Evolutionary conservation across 2,888 invertebrate genomes (phyloP).

Genomic region (Lepetodrilus schrolli): DNA sequence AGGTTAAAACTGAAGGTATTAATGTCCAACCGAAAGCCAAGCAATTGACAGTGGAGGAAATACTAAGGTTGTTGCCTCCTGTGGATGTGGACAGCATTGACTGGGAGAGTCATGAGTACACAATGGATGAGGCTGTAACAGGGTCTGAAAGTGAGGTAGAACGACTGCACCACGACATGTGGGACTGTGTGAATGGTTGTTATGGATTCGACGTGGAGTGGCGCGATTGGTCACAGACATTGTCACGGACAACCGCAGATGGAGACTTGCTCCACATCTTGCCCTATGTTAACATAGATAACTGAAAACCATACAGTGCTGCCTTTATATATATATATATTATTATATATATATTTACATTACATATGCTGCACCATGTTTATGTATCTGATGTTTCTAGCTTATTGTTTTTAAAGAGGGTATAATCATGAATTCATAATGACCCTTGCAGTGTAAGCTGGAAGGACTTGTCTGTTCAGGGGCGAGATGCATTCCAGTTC

Average conservation of each 20-base stretch:
- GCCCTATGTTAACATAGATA: constrained; percentile 98
- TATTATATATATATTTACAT: no score
- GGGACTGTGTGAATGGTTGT: constrained; percentile 77
- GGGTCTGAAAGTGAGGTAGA: constrained; percentile 66
- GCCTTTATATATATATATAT: constrained; percentile 14
- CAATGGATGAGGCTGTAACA: constrained; percentile 68
- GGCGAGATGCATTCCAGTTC: no score
- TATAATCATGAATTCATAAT: no score
- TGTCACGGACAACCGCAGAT: constrained; percentile 83
- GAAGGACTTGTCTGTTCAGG: no score
- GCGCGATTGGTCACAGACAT: constrained; percentile 93
- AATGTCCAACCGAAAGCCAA: constrained; percentile 30
- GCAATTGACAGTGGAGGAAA: constrained; percentile 70
- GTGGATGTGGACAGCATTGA: constrained; percentile 80
- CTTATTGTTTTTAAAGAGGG: no score
- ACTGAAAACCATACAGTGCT: constrained; percentile 42
- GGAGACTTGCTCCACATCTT: constrained; percentile 90
- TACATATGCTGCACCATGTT: no score
- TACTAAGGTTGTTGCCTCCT: constrained; percentile 82
- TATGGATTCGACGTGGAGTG: constrained; percentile 79
- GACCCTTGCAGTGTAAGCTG: no score
- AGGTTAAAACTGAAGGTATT: constrained; percentile 27
- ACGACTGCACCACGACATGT: constrained; percentile 71
- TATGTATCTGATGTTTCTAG: no score
- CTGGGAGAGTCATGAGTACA: constrained; percentile 78